Evolutionary conservation across 2,113 vertebrate species (phyloP).

Genomic region (Silurus glanis): DNA sequence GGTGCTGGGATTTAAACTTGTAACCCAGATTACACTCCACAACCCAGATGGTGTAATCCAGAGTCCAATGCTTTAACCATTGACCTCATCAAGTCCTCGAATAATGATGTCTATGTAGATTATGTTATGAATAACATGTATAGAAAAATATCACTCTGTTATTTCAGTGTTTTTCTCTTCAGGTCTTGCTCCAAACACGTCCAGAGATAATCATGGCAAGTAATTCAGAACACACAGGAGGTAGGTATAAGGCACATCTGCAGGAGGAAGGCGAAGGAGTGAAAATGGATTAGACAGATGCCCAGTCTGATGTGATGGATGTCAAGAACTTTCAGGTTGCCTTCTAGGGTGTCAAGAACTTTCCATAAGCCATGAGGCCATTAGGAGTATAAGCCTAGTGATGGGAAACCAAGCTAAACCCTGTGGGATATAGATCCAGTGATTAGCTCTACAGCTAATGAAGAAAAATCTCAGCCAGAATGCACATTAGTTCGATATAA

Average conservation of each 20-base stretch:
- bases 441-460: slow-evolving; percentile 5
- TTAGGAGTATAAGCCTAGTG: neutral
- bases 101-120: neutral
- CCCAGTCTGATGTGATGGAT: neutral
- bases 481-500: neutral
- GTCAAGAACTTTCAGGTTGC: neutral
- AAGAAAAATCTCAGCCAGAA: slow-evolving; percentile 2
- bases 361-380: neutral
- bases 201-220: neutral
- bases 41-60: too few species aligned
- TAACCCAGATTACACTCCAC: too few species aligned
- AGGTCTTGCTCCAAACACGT: neutral
- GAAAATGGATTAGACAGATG: neutral
- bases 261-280: neutral
- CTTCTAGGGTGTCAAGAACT: neutral
- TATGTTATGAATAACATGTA: neutral
- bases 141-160: neutral
- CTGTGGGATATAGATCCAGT: neutral
- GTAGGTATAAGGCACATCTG: neutral
- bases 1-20: too few species aligned
- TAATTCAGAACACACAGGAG: neutral
- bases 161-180: neutral
- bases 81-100: too few species aligned
- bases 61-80: too few species aligned
- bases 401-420: neutral